Evolutionary conservation across 2,888 invertebrate genomes (phyloP).

Genomic region (Leptarthrus brevirostris): DNA sequence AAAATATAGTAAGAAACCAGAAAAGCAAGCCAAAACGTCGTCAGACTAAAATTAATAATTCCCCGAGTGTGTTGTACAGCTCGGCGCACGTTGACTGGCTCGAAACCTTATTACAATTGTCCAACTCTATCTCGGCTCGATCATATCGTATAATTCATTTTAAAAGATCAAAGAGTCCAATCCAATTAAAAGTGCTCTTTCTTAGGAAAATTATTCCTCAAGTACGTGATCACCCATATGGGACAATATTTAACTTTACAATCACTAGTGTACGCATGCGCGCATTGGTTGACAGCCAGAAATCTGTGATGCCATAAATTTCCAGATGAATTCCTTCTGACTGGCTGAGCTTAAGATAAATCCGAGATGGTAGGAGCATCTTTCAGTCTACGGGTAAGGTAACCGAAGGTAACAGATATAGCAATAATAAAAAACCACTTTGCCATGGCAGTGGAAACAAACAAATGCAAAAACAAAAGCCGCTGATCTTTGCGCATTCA

Average conservation of each 20-base stretch:
- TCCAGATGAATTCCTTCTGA: constrained; percentile 36
- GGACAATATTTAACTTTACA: constrained; percentile 44
- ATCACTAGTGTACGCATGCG: constrained; percentile 20
- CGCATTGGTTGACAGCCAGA: constrained; percentile 32
- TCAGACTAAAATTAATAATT: no score
- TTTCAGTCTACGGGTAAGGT: background rate
- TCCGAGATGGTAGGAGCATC: constrained; percentile 5
- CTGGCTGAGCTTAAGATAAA: constrained; percentile 15
- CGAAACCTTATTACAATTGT: constrained; percentile 45
- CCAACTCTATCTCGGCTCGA: constrained; percentile 34
- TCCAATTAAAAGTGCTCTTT: constrained; percentile 49
- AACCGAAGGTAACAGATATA: background rate
- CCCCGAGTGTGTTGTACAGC: background rate
- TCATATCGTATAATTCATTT: constrained; percentile 46
- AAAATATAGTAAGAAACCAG: no score
- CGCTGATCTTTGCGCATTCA: constrained; percentile 46
- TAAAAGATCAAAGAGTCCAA: constrained; percentile 48
- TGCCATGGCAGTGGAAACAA: background rate
- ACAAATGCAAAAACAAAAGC: constrained; percentile 38
- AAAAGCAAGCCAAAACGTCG: no score
- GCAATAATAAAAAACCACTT: background rate
- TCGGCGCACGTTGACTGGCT: background rate
- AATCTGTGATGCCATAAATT: constrained; percentile 44
- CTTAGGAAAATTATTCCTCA: constrained; percentile 42
- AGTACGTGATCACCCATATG: constrained; percentile 49